Conservation (phyloP, 2,113 vertebrate species). For the Callocephalon fimbriatum region DNA sequence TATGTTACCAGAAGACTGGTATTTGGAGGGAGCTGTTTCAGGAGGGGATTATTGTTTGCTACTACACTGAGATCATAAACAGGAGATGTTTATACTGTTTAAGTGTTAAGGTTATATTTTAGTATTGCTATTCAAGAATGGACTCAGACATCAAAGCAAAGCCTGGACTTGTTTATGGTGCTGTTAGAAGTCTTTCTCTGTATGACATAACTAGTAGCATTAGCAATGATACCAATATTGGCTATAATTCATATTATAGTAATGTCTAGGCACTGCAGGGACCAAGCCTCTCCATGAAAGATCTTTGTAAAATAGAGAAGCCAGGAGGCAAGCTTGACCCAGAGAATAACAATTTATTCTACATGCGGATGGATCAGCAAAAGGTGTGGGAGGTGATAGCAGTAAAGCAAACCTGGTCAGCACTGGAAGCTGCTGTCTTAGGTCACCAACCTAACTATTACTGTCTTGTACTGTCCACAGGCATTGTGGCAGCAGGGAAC, state of each 20-base stretch:
- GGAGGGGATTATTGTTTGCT: neutral
- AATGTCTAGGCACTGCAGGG: neutral
- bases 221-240: neutral
- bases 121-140: neutral
- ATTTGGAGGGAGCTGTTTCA: neutral
- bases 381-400: neutral
- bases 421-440: neutral
- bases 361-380: neutral
- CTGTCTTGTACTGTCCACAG: neutral
- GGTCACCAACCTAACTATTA: neutral
- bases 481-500: neutral
- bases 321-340: neutral
- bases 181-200: neutral
- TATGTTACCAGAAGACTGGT: neutral
- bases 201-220: neutral
- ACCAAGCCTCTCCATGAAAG: neutral
- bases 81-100: neutral
- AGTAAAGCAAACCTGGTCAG: neutral
- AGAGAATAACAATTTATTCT: neutral
- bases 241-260: neutral
- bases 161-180: neutral
- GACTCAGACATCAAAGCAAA: neutral
- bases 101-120: neutral
- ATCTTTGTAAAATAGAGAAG: neutral
- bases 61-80: neutral